phyloP scores from a whole-genome alignment of 1,140 invertebrate genomes.

The Daktulosphaira vitifoliae region DNA sequence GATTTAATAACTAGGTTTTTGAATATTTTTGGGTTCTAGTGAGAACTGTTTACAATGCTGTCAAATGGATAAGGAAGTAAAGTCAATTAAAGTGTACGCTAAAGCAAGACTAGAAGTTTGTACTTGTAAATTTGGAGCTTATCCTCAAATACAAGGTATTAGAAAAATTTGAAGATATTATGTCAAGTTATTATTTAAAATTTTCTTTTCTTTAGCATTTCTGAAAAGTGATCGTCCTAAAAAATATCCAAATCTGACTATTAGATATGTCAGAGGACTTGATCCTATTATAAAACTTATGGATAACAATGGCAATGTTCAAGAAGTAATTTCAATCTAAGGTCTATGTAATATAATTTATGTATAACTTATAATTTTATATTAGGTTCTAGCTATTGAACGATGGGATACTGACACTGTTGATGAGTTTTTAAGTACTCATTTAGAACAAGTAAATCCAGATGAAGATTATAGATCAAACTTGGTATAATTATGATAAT shows the following conservation, averaged over 20 bases:
- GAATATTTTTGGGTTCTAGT: too few relatives aligned
- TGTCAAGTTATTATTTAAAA: slow-evolving; percentile 15
- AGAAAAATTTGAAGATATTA: too few relatives aligned
- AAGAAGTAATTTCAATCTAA: slow-evolving; percentile 48
- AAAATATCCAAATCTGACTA: slow-evolving; percentile 79
- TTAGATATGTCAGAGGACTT: slow-evolving; percentile 80
- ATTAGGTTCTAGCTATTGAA: slow-evolving; percentile 74
- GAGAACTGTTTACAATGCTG: slow-evolving; percentile 67
- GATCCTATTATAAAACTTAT: slow-evolving; percentile 87
- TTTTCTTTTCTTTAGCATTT: slow-evolving; percentile 57
- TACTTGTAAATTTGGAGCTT: slow-evolving; percentile 89
- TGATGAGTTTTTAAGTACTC: slow-evolving; percentile 84
- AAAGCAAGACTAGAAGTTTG: slow-evolving; percentile 84
- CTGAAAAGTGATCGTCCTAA: slow-evolving; percentile 77
- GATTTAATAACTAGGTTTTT: too few relatives aligned
- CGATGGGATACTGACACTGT: slow-evolving; percentile 96
- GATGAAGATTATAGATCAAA: slow-evolving; percentile 39
- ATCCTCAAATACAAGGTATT: slow-evolving; percentile 84
- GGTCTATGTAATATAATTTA: not conserved
- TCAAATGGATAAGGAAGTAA: slow-evolving; percentile 51
- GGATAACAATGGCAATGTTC: slow-evolving; percentile 69
- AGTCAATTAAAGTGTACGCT: slow-evolving; percentile 62
- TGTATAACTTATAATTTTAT: not conserved
- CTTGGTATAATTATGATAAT: slow-evolving; percentile 22
- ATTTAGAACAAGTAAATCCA: slow-evolving; percentile 56